Evolutionary conservation across 2,113 vertebrate species (phyloP), one percentile per base, ranked within the genome.

Genomic region (Penelope pileata): DNA sequence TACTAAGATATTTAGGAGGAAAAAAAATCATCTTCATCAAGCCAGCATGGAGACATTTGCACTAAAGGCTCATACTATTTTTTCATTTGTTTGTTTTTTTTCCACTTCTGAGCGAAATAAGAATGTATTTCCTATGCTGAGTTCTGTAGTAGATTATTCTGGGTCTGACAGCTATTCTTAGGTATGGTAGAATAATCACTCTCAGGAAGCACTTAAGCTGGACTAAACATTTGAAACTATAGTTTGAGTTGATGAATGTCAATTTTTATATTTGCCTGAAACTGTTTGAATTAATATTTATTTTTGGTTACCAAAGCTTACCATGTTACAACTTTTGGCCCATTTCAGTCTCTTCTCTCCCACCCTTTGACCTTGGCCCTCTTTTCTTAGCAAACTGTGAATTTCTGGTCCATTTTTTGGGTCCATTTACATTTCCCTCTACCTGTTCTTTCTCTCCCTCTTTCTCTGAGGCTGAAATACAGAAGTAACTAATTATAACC

Each of bases 201-300:
- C 82, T 34, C 12, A 29, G 40, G 34, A 90, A 87, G 80, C 58
- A 15, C 19, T 72, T 16, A 50, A 84, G 8, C 7, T 68, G 12
- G 12, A 64, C 60, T 68, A 92, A 56, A 60, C 6, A 62, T 64
- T 42, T 69, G 45, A 91, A 86, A 59, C 5, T 21, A 22, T 62
- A 51, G 40, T 84, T 84, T 68, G 54, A 91, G 21, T 24, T 51
- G 8, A 48, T 54, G 26, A 26, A 86, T 43, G 23, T 38, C 34
- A 23, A 6, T 11, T 19, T 51, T 34, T 27, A 19, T 10, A 56
- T 0, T 21, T 1, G 4, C 6, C 3, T 26, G 7, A 29, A 67
- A 66, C 2, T 13, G 3, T 70, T 86, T n/a, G 19, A 94, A 92
- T 82, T 75, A 43, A 18, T 84, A 54, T 84, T 85, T 67, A 21